phyloP scores from a whole-genome alignment of 1,140 invertebrate genomes.

The Eurosta solidaginis region DNA sequence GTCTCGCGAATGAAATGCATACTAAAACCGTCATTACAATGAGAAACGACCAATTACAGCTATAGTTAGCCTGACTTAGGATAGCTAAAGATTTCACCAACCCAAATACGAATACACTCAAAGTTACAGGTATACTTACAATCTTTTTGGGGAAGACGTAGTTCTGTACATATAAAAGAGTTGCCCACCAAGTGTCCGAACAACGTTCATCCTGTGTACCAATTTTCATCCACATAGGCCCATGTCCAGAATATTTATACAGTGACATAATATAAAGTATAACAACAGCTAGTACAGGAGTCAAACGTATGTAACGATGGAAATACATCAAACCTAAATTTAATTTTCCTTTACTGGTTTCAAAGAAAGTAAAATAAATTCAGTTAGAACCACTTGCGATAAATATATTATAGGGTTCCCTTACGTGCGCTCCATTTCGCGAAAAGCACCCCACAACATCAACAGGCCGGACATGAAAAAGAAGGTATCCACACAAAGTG shows the following conservation, averaged over 20 bases:
- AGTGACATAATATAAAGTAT: constrained; percentile 64
- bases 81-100: too few species aligned
- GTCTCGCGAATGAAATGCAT: too few species aligned
- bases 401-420: not conserved
- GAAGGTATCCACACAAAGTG: constrained; percentile 72
- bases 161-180: constrained; percentile 85
- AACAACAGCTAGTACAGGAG: constrained; percentile 65
- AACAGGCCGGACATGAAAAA: constrained; percentile 72
- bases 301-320: constrained; percentile 65
- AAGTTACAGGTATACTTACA: too few species aligned
- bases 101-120: too few species aligned
- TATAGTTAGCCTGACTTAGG: too few species aligned
- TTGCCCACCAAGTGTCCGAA: constrained; percentile 79
- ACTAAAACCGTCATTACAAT: too few species aligned
- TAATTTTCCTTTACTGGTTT: constrained; percentile 57
- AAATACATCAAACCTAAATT: constrained; percentile 62
- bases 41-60: too few species aligned
- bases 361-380: not conserved
- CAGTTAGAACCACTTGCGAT: not conserved
- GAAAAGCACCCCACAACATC: constrained; percentile 67
- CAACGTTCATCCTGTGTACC: constrained; percentile 70
- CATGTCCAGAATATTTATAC: constrained; percentile 63
- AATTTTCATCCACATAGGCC: constrained; percentile 65
- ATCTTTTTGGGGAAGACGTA: constrained; percentile 64
- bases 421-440: constrained; percentile 67